Base-by-base conservation (phyloP, 2,888 invertebrate genomes). In the Pandemis corylana region DNA sequence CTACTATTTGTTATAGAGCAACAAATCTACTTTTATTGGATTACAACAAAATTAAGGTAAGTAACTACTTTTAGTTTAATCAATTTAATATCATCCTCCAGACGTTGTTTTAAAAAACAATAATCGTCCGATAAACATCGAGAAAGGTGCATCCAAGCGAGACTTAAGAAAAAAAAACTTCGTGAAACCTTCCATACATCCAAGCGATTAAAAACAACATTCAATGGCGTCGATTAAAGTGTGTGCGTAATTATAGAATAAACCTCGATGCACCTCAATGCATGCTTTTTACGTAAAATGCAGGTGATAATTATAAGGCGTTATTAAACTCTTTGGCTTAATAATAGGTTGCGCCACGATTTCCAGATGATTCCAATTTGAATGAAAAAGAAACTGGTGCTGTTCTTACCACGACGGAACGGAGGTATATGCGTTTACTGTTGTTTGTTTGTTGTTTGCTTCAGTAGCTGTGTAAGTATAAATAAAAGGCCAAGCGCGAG, bases 311-410 rank as follows among this genome's bases (percentile, higher is more conserved):
- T 90, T 88, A 90, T 56, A 83, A 79, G 80, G 82, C 83, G 78
- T 83, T 80, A 86, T 87, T 86, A 86, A 84, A 84, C 83, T 80
- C 82, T 83, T 83, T 56, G 77, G 77, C 81, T 83, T 87, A 91
- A 91, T 90, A 81, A 90, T 86, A 90, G 86, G 82, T 83, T 89
- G 84, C 4, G 51, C 36, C 86, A 84, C 82, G 81, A 86, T 87
- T 88, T 87, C 44, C 28, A 46, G 85, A 85, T 82, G 81, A 86
- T 87, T 89, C 87, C 20, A 64, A 28, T 64, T 64, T 64, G 15
- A 63, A 63, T 64, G 89, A 90, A 90, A 89, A 87, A 85, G 71
- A 69, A 61, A 69, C 69, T n/a, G 41, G 63, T 42, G 42, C n/a
- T 36, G 28, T 36, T 36, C 28, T 36, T 36, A 36, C 28, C 28